Percentiles rank a stretch among this genome's conserved stretches.
Conservation (phyloP, 2,113 vertebrate genomes). For the Pygoscelis adeliae region DNA sequence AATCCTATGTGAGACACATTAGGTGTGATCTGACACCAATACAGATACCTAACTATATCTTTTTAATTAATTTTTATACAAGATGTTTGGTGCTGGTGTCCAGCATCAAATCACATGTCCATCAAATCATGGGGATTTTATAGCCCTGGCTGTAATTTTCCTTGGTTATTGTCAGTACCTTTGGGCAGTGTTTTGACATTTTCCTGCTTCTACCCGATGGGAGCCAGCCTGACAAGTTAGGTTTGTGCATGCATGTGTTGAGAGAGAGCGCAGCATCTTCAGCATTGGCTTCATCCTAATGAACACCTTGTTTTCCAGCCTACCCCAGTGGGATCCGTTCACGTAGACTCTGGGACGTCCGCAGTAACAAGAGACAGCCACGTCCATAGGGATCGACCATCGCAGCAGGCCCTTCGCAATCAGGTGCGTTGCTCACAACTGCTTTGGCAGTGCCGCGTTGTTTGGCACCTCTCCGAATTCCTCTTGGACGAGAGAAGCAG, state of each 20-base stretch:
- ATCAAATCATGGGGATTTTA: background rate
- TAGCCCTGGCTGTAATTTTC: background rate
- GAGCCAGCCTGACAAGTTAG: background rate
- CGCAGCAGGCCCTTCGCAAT: constrained; percentile 90
- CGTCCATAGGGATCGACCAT: constrained; percentile 88
- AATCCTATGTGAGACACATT: background rate
- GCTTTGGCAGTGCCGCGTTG: background rate
- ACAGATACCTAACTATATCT: background rate
- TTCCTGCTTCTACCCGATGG: background rate
- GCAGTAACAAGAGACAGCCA: constrained; percentile 92
- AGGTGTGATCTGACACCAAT: background rate
- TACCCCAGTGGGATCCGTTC: constrained; percentile 93
- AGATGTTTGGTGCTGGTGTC: background rate
- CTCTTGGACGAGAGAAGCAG: background rate
- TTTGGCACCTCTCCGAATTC: background rate
- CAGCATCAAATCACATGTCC: background rate
- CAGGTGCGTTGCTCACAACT: constrained; percentile 78
- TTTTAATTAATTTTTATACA: background rate
- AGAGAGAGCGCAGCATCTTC: background rate
- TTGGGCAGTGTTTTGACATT: background rate
- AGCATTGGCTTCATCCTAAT: background rate
- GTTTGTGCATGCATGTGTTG: background rate
- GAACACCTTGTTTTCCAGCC: constrained; percentile 77
- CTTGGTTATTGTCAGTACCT: background rate
- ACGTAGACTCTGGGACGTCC: constrained; percentile 92